Conservation (phyloP, 1,140 invertebrate genomes). For the Trichonephila inaurata region DNA sequence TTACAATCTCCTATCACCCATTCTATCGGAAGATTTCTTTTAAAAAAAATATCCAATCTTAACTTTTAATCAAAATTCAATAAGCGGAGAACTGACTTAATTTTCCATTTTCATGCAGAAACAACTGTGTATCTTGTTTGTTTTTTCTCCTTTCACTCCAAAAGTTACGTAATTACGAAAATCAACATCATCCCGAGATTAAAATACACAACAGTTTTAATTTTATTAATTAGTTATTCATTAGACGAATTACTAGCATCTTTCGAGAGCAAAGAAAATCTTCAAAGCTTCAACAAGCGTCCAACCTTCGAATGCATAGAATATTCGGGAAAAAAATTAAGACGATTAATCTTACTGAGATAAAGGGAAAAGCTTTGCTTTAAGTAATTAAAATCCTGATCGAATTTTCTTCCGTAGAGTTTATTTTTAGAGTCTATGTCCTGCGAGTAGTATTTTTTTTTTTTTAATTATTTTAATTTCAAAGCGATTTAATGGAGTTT, state of each 20-base stretch:
- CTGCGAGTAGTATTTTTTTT: neutral
- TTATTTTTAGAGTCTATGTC: neutral
- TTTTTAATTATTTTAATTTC: conserved; percentile 45
- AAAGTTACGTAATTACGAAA: conserved; percentile 16
- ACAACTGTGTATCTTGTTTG: neutral
- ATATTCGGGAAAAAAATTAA: neutral
- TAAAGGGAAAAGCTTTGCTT: conserved; percentile 8
- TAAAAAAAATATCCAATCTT: neutral
- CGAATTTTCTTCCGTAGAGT: conserved; percentile 2
- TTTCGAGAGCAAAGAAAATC: neutral
- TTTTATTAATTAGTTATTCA: conserved; percentile 42
- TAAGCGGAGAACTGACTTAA: neutral
- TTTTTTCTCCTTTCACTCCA: neutral
- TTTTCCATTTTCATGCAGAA: neutral
- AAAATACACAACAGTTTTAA: conserved; percentile 20
- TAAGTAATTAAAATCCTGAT: conserved; percentile 60
- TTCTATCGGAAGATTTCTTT: neutral
- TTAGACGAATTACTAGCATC: conserved; percentile 9
- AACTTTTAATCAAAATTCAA: neutral
- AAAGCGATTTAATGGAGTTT: conserved; percentile 17
- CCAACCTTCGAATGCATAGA: neutral
- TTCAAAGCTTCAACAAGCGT: neutral
- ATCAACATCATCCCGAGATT: neutral
- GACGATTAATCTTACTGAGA: neutral
- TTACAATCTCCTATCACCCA: neutral